phyloP scores from a whole-genome alignment of 2,888 invertebrate genomes.

The Cancer borealis region DNA sequence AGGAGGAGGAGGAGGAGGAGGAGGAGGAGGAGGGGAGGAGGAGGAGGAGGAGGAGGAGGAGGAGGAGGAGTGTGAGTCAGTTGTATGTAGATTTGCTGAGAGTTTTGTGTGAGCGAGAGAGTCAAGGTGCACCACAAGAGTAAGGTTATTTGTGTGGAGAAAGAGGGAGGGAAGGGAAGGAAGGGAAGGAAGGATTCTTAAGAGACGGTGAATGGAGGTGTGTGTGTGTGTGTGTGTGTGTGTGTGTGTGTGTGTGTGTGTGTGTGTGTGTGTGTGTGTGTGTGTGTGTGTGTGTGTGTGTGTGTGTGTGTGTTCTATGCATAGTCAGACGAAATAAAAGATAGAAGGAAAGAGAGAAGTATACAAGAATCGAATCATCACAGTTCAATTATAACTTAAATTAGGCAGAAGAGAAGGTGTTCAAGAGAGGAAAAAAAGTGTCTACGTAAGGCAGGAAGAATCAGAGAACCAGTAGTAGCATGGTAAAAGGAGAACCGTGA shows the following conservation, averaged over 20 bases:
- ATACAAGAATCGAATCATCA: not conserved
- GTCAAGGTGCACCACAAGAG: not conserved
- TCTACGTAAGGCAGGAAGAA: not conserved
- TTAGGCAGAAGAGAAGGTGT: not conserved
- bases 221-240: no score
- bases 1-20: not conserved
- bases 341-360: not conserved
- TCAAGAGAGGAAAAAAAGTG: not conserved
- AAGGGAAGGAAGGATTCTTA: not conserved
- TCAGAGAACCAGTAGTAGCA: not conserved
- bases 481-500: no score
- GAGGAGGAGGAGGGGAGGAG: not conserved
- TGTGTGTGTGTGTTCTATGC: not conserved
- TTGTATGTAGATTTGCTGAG: conserved; percentile 1
- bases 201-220: not conserved
- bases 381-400: no score
- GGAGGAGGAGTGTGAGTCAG: not conserved
- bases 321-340: not conserved
- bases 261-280: no score
- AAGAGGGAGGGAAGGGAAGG: not conserved
- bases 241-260: no score
- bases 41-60: conserved; percentile 20
- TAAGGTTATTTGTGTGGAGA: not conserved
- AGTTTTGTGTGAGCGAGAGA: conserved; percentile 12
- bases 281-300: no score